These are phyloP conservation scores for Peromyscus maniculatus DNA, from an alignment of 2,113 vertebrate genomes.

Conservation along the genomic window DNA sequence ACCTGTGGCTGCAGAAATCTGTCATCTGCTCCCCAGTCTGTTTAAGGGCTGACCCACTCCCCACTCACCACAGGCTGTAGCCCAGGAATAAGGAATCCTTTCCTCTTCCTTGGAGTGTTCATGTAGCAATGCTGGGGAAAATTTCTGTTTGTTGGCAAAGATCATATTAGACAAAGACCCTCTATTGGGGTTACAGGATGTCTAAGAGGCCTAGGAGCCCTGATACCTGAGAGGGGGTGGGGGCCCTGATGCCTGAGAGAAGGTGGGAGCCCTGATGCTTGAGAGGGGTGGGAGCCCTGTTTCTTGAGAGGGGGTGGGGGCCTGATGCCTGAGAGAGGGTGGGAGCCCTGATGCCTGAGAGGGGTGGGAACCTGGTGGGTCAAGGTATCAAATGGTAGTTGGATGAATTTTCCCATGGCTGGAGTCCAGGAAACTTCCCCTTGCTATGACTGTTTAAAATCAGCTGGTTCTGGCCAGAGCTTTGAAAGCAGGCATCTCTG, in stretches of 20 bases:
- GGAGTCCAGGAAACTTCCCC: constrained; percentile 72
- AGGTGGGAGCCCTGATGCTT: neutral
- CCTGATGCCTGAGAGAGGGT: neutral
- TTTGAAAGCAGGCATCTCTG: constrained; percentile 34
- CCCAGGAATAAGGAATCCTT: neutral
- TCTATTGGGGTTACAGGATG: neutral
- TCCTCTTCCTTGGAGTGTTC: neutral
- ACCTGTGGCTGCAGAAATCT: neutral
- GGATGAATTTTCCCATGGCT: constrained; percentile 78
- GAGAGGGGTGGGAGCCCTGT: constrained; percentile 8
- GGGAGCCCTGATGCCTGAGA: neutral
- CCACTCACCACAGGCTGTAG: neutral
- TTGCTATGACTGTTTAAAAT: constrained; percentile 66
- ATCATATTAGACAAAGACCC: constrained; percentile 50
- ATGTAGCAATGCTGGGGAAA: constrained; percentile 52
- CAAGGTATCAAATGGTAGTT: constrained; percentile 59
- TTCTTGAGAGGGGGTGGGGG: neutral
- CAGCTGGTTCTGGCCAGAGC: constrained; percentile 5
- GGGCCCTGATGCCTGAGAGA: neutral
- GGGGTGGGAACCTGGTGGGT: constrained; percentile 27
- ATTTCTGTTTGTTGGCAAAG: constrained; percentile 50
- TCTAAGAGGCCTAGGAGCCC: constrained; percentile 19
- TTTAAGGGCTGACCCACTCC: constrained; percentile 1
- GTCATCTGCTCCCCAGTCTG: neutral
- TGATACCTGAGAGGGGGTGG: neutral